Evolutionary conservation across 1,140 invertebrate species (phyloP).

Genomic region (Orius insidiosus): DNA sequence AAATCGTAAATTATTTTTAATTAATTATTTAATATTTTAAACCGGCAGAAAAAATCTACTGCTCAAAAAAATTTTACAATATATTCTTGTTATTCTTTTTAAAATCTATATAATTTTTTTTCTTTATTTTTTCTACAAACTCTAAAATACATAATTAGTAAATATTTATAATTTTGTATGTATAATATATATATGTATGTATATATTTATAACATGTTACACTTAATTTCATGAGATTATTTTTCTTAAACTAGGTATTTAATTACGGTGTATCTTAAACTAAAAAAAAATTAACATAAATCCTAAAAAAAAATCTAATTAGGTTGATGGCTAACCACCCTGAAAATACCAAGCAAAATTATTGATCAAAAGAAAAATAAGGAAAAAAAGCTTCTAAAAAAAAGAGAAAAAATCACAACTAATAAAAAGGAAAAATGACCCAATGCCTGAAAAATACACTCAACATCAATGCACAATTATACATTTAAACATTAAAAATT

Average conservation of each 20-base stretch:
- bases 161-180: slow-evolving; percentile 4
- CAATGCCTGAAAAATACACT: slow-evolving; percentile 6
- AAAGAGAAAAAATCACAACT: not conserved
- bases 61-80: slow-evolving; percentile 18
- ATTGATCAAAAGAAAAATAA: slow-evolving; percentile 4
- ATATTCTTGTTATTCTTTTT: slow-evolving; percentile 6
- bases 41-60: slow-evolving; percentile 15
- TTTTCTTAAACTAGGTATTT: not conserved
- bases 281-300: slow-evolving; percentile 10
- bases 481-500: not conserved
- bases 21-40: slow-evolving; percentile 14
- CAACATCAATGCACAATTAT: slow-evolving; percentile 10
- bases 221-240: not conserved
- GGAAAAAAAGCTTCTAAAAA: slow-evolving; percentile 6
- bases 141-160: slow-evolving; percentile 16
- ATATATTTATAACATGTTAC: not conserved
- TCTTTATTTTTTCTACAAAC: slow-evolving; percentile 13
- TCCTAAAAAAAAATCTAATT: slow-evolving; percentile 8
- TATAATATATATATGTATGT: slow-evolving; percentile 3
- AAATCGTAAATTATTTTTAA: slow-evolving; percentile 8
- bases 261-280: slow-evolving; percentile 9
- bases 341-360: slow-evolving; percentile 5
- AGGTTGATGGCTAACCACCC: slow-evolving; percentile 10
- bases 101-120: slow-evolving; percentile 14
- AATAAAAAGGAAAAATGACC: slow-evolving; percentile 2